Base-by-base conservation (phyloP, 2,797 vertebrate genomes). In the Karalla daura region DNA sequence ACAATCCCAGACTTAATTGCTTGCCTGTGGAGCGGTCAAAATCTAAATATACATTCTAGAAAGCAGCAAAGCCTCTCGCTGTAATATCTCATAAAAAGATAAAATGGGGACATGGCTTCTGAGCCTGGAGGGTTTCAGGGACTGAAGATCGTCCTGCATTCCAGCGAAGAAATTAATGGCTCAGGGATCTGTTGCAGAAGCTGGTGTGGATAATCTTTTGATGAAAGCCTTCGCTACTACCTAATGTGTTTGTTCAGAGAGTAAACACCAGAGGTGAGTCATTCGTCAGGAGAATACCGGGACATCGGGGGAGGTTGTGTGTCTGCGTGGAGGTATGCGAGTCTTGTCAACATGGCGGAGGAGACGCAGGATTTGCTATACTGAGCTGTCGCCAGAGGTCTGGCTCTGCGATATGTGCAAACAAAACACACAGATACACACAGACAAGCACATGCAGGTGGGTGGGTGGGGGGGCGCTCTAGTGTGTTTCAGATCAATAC, bases 231-330 rank as follows among this genome's bases (percentile, higher is more conserved):
- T 2, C 37, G 63, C 76, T 70, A 64, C 61, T 10, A 33, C 62
- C 68, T 79, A 70, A 82, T 82, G 71, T 81, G 84, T 86, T 85
- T 85, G 73, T 72, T 84, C 70, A 68, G 41, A 63, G 70, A 54
- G 70, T 86, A 85, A 86, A 87, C 80, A 81, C 65, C 51, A 74
- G 63, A 53, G 67, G 64, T 28, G 61, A 70, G 45, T 70, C 54
- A 79, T 85, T 78, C 43, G 13, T 86, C 79, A 70, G 28, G 51
- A 68, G 75, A 67, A 54, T 45, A 44, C n/a, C 1, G 17, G 53
- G 61, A 84, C 55, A 59, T 59, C 40, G 20, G 14, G 35, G 41
- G 25, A 32, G 56, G 54, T 64, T 64, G 60, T 74, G 54, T 63
- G 52, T 63, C 68, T 60, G 54, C 62, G 46, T 44, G 46, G 61